Evolutionary conservation across 2,888 invertebrate genomes (phyloP).

Genomic region (Xestia ashworthii): DNA sequence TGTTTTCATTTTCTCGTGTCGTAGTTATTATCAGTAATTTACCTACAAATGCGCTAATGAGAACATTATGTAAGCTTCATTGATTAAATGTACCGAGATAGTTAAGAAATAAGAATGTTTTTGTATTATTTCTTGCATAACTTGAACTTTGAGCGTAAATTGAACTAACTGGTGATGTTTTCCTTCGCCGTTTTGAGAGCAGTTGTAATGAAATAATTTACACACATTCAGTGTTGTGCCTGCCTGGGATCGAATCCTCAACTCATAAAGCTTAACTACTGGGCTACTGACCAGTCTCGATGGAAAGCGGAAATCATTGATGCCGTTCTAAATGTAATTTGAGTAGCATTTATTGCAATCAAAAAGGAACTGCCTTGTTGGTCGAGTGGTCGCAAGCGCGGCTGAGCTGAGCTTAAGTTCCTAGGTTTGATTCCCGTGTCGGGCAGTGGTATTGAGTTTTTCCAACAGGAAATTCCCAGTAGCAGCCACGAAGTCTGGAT

Average conservation of each 20-base stretch:
- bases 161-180: not conserved
- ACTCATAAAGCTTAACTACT: not conserved
- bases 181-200: not conserved
- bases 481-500: not conserved
- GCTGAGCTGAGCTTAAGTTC: not conserved
- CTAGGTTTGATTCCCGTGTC: not conserved
- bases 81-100: constrained; percentile 12
- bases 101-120: constrained; percentile 22
- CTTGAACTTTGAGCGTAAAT: not conserved
- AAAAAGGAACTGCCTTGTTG: not conserved
- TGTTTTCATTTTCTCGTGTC: constrained; percentile 36
- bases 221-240: not conserved
- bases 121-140: constrained; percentile 13
- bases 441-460: not conserved
- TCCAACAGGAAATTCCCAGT: not conserved
- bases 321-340: not conserved
- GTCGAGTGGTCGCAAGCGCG: not conserved
- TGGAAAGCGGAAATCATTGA: not conserved
- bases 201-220: not conserved
- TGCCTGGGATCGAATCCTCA: not conserved
- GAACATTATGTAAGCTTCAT: constrained; percentile 44
- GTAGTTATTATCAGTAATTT: constrained; percentile 11
- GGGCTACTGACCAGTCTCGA: not conserved
- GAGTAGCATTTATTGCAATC: not conserved
- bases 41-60: constrained; percentile 39